Percentiles rank a stretch among this genome's conserved stretches.
Conservation (phyloP, 2,797 vertebrate species). For the Myoxocephalus aenaeus region DNA sequence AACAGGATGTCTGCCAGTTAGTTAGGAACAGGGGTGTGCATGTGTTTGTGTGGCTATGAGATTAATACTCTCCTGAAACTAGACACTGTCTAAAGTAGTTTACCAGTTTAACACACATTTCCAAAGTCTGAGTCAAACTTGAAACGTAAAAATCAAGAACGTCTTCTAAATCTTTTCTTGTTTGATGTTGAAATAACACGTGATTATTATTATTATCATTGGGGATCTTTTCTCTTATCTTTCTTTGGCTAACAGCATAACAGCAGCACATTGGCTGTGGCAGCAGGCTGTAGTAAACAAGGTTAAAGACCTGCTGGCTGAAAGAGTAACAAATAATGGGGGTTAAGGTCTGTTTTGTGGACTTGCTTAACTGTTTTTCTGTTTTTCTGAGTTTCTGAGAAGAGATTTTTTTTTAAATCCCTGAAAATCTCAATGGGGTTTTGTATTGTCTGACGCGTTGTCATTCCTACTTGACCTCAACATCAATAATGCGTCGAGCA, state of each 20-base stretch:
- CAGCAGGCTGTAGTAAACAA: not conserved
- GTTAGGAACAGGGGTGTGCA: conserved; percentile 17
- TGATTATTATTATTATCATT: not conserved
- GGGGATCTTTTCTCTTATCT: not conserved
- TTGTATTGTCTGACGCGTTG: not conserved
- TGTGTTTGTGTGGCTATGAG: conserved; percentile 32
- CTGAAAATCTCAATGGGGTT: not conserved
- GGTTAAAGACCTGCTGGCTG: not conserved
- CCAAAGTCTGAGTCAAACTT: not conserved
- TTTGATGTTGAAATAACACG: not conserved
- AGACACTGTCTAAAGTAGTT: conserved; percentile 5
- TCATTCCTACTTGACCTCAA: not conserved
- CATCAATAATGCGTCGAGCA: not conserved
- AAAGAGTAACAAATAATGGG: not conserved
- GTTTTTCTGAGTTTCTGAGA: no score
- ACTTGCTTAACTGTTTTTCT: not conserved
- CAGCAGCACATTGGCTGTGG: not conserved
- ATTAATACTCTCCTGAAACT: conserved; percentile 3
- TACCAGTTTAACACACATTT: conserved; percentile 3
- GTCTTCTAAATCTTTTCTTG: not conserved
- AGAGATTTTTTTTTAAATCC: no score
- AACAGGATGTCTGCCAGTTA: conserved; percentile 41
- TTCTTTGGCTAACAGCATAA: not conserved
- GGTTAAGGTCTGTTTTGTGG: not conserved
- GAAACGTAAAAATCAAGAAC: not conserved